Evolutionary conservation across 2,797 vertebrate genomes (phyloP), one percentile per base, ranked within the genome.

Genomic region (Todus mexicanus): DNA sequence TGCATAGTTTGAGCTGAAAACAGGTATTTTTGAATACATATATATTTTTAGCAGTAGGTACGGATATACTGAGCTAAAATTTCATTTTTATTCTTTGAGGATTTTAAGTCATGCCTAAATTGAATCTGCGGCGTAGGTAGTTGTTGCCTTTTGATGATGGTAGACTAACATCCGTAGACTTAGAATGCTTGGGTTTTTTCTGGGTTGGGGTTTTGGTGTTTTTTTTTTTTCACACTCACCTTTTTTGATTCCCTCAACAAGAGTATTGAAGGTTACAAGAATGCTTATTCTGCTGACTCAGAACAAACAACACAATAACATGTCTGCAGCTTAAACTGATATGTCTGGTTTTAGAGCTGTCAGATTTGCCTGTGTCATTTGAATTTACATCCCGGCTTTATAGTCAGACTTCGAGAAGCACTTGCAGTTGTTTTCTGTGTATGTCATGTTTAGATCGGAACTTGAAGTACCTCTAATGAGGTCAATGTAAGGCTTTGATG

Each of bases 231-330:
- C n/a, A 38, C 47, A 48, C 56, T 86, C 27, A 26, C 51, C 42
- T 51, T 64, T 68, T 82, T 68, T 64, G 26, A 29, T 82, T 92
- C 91, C 50, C 45, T 90, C 26, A 81, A 2, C 47, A 35, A 45
- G n/a, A 37, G 15, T 80, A 38, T 10, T 89, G 90, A 94, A 93
- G 89, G 86, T 94, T 94, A 81, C 42, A 69, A 27, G 61, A 83
- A 27, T 72, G 43, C 38, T 95, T 83, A 31, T 85, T 74, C 54
- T 94, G 86, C 87, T 94, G 89, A 90, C 84, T 85, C 27, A 33
- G 74, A 64, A 50, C 13, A 79, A 48, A 12, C 31, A 71, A 29
- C 45, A 45, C 78, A 73, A 42, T 45, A 80, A 72, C 65, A 37
- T 25, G 37, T 51, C 69, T 89, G 78, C 76, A 90, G n/a, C 54